Evolutionary conservation across 2,888 invertebrate species (phyloP).

Genomic region (Morpho deidamia): DNA sequence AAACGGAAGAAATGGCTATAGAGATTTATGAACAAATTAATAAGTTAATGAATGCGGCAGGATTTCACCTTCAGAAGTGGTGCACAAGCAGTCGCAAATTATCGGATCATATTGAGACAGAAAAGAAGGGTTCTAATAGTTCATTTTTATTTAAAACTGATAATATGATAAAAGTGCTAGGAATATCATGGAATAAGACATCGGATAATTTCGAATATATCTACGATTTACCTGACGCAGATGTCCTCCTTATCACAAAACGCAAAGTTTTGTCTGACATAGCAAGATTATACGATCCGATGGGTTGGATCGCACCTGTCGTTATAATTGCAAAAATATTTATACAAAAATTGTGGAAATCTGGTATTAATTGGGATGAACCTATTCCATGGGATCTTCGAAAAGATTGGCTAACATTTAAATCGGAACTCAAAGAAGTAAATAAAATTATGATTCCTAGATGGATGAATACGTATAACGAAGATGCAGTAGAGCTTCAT

Average conservation of each 20-base stretch:
- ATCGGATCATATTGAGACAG: constrained; percentile 4
- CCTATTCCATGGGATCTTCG: constrained; percentile 12
- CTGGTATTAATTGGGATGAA: constrained; percentile 33
- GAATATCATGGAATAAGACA: constrained; percentile 4
- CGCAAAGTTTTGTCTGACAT: constrained; percentile 28
- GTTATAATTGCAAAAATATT: constrained; percentile 2
- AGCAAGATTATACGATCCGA: background rate
- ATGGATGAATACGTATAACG: constrained; percentile 8
- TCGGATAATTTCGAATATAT: constrained; percentile 9
- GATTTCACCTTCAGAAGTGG: constrained; percentile 37
- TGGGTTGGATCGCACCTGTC: constrained; percentile 2
- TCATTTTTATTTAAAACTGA: constrained; percentile 10
- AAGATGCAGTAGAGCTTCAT: constrained; percentile 16
- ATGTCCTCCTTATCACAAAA: constrained; percentile 30
- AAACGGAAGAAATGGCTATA: constrained; percentile 16
- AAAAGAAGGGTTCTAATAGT: constrained; percentile 6
- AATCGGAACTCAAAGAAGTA: constrained; percentile 4
- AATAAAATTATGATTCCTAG: constrained; percentile 7
- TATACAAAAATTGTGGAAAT: constrained; percentile 30
- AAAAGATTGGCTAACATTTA: constrained; percentile 10
- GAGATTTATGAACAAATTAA: constrained; percentile 18
- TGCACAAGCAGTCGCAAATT: constrained; percentile 16
- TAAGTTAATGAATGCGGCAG: constrained; percentile 28
- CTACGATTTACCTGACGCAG: constrained; percentile 10
- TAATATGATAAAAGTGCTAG: constrained; percentile 7